Base-by-base conservation (phyloP, 1,140 invertebrate genomes). In the Pseudomyrmex sp. region DNA sequence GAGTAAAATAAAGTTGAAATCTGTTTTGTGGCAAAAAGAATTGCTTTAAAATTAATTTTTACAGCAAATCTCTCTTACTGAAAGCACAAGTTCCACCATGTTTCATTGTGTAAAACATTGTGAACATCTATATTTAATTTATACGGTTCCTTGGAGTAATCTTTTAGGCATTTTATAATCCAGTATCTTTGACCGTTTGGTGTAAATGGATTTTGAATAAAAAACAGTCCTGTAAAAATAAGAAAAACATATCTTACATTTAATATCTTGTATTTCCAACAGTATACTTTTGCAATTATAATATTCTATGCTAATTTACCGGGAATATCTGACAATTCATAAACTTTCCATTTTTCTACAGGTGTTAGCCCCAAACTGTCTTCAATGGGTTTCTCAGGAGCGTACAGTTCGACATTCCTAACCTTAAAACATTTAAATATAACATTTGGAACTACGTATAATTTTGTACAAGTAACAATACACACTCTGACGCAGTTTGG, bases 141-240 rank as follows among this genome's bases (percentile, higher is more conserved):
- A 93, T 98, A 97, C n/a, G 97, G 97, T 80, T 95, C 95, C 58
- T 92, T 95, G 0, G 98, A 96, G 93, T 97, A 98, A 83, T 97
- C 96, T 88, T 95, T 94, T 20, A 99, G 92, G 94, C 97, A 97
- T 93, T 96, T 96, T 63, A 95, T 93, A 15, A 97, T 97, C 98
- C 98, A 99, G 93, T 97, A 97, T 75, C 96, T 95, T 93, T 98
- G 98, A 0, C 97, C 97, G 63, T 94, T 85, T 23, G 90, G 62
- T 48, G 96, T 97, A 93, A 99, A 99, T 63, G 98, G 97, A 94
- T 99, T 98, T 88, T 94, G 95, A 68, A 99, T 97, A 62, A 98
- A 95, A 88, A 98, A 94, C 46, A 98, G 95, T 15, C 98, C 96
- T 96, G 0, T 7, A 85, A 18, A 86, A 90, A 77, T 88, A 65